Conservation (phyloP, 2,797 vertebrate genomes). For the Pitangus sulphuratus region DNA sequence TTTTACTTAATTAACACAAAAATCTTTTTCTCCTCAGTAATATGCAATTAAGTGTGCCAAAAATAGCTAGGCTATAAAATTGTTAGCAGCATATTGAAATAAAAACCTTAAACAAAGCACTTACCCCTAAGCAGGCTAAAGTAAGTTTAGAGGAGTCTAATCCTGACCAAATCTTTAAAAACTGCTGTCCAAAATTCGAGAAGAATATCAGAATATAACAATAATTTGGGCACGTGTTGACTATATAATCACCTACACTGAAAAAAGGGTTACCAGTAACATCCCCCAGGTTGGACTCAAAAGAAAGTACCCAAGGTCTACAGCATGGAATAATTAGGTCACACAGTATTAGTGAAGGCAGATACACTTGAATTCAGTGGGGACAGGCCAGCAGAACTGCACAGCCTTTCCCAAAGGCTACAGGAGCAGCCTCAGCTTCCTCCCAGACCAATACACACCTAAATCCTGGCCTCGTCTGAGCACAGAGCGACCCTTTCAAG, state of each 20-base stretch:
- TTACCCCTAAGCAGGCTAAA: not conserved
- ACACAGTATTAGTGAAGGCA: not conserved
- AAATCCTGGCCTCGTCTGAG: not conserved
- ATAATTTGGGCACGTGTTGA: not conserved
- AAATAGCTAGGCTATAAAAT: not conserved
- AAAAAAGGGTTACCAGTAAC: not conserved
- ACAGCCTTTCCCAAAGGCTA: not conserved
- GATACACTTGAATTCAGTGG: not conserved
- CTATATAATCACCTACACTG: not conserved
- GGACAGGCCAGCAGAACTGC: not conserved
- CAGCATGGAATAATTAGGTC: not conserved
- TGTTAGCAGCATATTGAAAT: not conserved
- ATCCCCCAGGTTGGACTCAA: not conserved
- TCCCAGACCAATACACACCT: not conserved
- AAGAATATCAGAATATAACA: not conserved
- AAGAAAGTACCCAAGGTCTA: not conserved
- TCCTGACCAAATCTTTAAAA: not conserved
- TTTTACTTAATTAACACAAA: not conserved
- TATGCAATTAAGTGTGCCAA: not conserved
- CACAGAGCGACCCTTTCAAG: not conserved
- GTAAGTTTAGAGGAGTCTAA: not conserved
- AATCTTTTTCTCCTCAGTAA: not conserved
- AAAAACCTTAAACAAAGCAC: not conserved
- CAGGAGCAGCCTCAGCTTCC: not conserved
- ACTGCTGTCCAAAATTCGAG: not conserved